A percentile compares a stretch with the other conserved stretches of the same genome.
Evolutionary conservation across 2,888 invertebrate species (phyloP).

Genomic region (Thera britannica): DNA sequence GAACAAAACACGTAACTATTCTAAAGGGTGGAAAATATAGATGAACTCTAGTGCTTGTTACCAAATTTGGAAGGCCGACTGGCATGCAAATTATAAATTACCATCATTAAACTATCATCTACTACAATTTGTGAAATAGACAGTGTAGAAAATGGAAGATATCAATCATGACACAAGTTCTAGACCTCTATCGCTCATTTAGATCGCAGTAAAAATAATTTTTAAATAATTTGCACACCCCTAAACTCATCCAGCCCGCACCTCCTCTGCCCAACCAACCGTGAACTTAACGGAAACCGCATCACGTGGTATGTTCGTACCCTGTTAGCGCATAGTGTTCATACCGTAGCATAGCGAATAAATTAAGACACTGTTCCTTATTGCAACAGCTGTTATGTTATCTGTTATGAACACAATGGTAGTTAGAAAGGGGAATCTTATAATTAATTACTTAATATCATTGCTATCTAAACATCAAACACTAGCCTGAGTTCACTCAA

Average conservation of each 20-base stretch:
- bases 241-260: slow-evolving; percentile 45
- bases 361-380: slow-evolving; percentile 30
- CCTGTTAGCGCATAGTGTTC: slow-evolving; percentile 21
- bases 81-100: too few species aligned
- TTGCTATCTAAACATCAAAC: background rate
- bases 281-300: slow-evolving; percentile 53
- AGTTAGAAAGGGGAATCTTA: slow-evolving; percentile 20
- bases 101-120: too few species aligned
- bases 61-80: too few species aligned
- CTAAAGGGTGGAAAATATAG: background rate
- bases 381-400: slow-evolving; percentile 33
- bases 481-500: too few species aligned
- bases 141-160: too few species aligned
- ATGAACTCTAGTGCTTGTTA: too few species aligned
- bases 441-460: slow-evolving; percentile 5
- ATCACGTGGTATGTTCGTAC: slow-evolving; percentile 39
- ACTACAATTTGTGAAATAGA: too few species aligned
- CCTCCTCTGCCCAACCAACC: slow-evolving; percentile 45
- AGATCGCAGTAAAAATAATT: too few species aligned
- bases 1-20: background rate
- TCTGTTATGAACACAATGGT: slow-evolving; percentile 19
- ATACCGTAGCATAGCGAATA: slow-evolving; percentile 34
- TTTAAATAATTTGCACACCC: slow-evolving; percentile 34
- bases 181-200: too few species aligned
- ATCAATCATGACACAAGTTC: too few species aligned